Base-by-base conservation (phyloP, 2,888 invertebrate genomes). In the Phortica okadai region DNA sequence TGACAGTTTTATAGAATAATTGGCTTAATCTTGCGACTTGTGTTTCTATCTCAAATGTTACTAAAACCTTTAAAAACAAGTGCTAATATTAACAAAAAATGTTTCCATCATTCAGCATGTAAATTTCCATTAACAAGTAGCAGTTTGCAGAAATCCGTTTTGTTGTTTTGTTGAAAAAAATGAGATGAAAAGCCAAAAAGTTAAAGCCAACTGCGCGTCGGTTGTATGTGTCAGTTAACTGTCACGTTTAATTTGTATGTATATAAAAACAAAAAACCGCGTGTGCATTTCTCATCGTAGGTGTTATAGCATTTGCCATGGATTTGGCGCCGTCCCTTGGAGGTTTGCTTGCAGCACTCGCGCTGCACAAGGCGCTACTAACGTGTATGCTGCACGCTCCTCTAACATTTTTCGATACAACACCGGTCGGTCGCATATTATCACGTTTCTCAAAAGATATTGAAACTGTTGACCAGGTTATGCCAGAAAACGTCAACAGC, bases 271-370 rank as follows among this genome's bases (percentile, higher is more conserved):
- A 14, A 56, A 56, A 56, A 56, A n/a, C 14, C 56, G 11, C n/a
- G 56, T 56, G n/a, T 56, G 56, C 56, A 2, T 56, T 56, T 62
- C 10, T 25, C 25, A 10, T 62, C 50, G 6, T 64, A 96, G 96
- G 95, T 89, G 84, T 94, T 89, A 90, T 93, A 89, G 94, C 94
- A 89, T 93, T 94, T 92, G 92, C 94, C 90, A 92, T 93, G 91
- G 95, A 95, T 92, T 92, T 95, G 92, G 92, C 93, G 90, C 94
- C 95, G 80, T 94, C 93, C 90, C 92, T 95, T 92, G 95, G 94
- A 85, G 83, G 82, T 50, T 82, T 90, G 78, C 82, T 79, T 6
- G 91, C 90, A 66, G 88, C 91, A 59, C 74, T 79, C 11, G 56
- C 83, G 5, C 80, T 93, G 81, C 93, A 93, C 89, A 80, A 83